These are phyloP conservation scores for Lydus trimaculatus DNA, from an alignment of 2,888 invertebrate species.

Conservation along the genomic window DNA sequence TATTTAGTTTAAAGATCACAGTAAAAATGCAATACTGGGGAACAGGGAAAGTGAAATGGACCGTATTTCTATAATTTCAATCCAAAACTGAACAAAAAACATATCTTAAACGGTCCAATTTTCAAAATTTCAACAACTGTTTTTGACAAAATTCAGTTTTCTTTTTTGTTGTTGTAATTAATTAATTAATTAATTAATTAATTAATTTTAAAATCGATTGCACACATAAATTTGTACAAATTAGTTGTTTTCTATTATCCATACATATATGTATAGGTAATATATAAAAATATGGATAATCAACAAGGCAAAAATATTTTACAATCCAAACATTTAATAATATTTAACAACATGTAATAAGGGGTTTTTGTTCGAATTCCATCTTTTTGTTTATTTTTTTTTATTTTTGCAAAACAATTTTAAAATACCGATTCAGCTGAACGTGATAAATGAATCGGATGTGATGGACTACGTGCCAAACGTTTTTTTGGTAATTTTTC, in stretches of 20 bases:
- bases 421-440: slow-evolving; percentile 96
- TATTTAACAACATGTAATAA: slow-evolving; percentile 23
- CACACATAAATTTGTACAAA: slow-evolving; percentile 27
- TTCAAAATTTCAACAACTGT: neutral
- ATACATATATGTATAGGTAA: no score
- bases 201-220: slow-evolving; percentile 15
- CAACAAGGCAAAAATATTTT: slow-evolving; percentile 28
- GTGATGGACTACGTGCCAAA: slow-evolving; percentile 95
- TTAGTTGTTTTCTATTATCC: slow-evolving; percentile 14
- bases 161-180: slow-evolving; percentile 13
- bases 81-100: no score
- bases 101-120: neutral
- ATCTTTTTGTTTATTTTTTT: no score
- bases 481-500: slow-evolving; percentile 95
- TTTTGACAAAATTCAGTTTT: slow-evolving; percentile 14
- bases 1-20: slow-evolving; percentile 24
- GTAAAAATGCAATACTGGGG: slow-evolving; percentile 33
- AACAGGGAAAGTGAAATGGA: neutral
- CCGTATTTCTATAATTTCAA: no score
- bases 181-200: slow-evolving; percentile 1
- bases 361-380: slow-evolving; percentile 20
- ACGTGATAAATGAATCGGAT: slow-evolving; percentile 95
- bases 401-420: no score
- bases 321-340: slow-evolving; percentile 5
- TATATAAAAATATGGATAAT: slow-evolving; percentile 2